phyloP scores from a whole-genome alignment of 1,140 invertebrate genomes.

The Ctenoplectra terminalis region DNA sequence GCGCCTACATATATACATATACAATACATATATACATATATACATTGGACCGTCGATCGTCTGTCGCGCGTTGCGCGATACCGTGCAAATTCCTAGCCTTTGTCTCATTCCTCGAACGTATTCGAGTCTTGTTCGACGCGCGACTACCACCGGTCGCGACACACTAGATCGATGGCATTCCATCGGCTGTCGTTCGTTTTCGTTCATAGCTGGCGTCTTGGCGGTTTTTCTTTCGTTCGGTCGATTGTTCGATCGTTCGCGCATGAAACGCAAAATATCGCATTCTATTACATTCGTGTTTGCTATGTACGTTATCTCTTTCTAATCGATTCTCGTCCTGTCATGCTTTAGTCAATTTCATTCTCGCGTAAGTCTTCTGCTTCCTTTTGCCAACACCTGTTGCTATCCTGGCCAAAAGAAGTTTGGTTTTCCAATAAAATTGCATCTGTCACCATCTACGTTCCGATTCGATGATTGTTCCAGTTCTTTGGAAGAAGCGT shows the following conservation, averaged over 20 bases:
- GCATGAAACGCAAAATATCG: neutral
- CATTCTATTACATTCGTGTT: neutral
- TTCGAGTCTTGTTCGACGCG: neutral
- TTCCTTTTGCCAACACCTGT: slow-evolving; percentile 50
- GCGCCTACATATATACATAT: neutral
- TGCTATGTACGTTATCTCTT: neutral
- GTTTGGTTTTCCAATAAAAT: slow-evolving; percentile 51
- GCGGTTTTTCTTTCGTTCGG: neutral
- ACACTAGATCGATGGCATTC: neutral
- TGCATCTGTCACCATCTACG: slow-evolving; percentile 37
- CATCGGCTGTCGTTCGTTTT: too few species aligned
- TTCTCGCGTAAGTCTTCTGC: slow-evolving; percentile 16
- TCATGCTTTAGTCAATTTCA: slow-evolving; percentile 4
- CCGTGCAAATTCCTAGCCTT: slow-evolving; percentile 25
- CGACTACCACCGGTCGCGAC: too few species aligned
- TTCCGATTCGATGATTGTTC: neutral
- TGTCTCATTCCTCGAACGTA: slow-evolving; percentile 8
- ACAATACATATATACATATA: too few species aligned
- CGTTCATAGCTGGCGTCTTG: neutral
- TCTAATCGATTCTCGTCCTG: neutral
- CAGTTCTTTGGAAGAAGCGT: neutral
- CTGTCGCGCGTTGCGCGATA: neutral
- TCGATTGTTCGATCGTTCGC: neutral
- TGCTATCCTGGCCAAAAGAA: slow-evolving; percentile 46
- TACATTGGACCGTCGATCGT: too few species aligned